Conservation (phyloP, 2,113 vertebrate genomes). For the Xiphias gladius region DNA sequence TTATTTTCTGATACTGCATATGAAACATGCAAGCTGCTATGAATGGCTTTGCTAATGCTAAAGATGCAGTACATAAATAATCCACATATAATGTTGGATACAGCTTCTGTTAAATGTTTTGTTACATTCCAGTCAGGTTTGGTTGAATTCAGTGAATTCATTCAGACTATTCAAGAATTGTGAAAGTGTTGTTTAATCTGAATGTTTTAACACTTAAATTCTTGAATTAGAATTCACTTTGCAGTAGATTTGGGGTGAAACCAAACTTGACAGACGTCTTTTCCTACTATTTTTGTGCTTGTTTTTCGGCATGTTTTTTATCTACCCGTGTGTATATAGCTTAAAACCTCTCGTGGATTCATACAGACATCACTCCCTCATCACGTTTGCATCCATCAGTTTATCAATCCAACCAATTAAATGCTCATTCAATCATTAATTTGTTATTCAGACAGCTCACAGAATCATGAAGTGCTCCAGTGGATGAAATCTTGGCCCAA, state of each 20-base stretch:
- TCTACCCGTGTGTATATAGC: conserved; percentile 26
- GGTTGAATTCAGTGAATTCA: conserved; percentile 37
- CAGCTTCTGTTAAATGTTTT: conserved; percentile 6
- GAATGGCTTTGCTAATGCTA: conserved; percentile 27
- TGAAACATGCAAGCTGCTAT: conserved; percentile 4
- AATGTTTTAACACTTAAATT: conserved; percentile 23
- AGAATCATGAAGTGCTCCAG: conserved; percentile 88
- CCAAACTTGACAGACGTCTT: conserved; percentile 6
- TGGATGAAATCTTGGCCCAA: conserved; percentile 90
- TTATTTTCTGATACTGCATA: not conserved
- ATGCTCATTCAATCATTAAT: conserved; percentile 84
- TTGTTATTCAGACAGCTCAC: conserved; percentile 88
- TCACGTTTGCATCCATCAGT: conserved; percentile 65
- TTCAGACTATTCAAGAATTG: conserved; percentile 46
- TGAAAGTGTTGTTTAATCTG: not conserved
- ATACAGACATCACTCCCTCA: conserved; percentile 49
- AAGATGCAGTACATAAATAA: conserved; percentile 1
- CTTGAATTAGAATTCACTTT: conserved; percentile 32
- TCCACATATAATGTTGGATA: not conserved
- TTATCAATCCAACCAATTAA: conserved; percentile 61
- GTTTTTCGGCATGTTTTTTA: conserved; percentile 50
- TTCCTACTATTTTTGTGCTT: conserved; percentile 5
- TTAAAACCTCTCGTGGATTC: conserved; percentile 30
- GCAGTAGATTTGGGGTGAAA: not conserved
- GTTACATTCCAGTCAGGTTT: conserved; percentile 30